Evolutionary conservation across 2,888 invertebrate genomes (phyloP), one percentile per base, ranked within the genome.

Genomic region (Platycheirus albimanus): DNA sequence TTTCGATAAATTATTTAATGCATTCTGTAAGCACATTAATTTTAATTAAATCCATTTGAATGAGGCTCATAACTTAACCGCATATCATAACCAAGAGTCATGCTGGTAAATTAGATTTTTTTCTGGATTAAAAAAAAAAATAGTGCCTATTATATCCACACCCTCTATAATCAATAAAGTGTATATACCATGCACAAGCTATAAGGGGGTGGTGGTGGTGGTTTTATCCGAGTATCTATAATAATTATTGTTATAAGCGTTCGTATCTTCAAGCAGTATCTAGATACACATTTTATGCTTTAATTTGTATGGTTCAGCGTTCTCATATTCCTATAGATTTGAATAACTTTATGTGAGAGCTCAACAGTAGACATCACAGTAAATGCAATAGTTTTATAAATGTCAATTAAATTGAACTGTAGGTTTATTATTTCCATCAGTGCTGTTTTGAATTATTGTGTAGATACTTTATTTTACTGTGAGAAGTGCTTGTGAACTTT

Each of bases 401-500:
- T 76, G 80, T 80, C 79, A 80, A 80, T 80, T 80, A 58, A 80
- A 75, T 80, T 80, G 79, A 80, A 75, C 79, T 69, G 75, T 54
- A 43, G 63, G 63, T 75, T 24, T 70, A 66, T 76, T 61, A 33
- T 70, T 54, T 30, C 17, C 17, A 11, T 61, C n/a, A n/a, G n/a
- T 78, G 61, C 36, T 56, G 41, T 51, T 66, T 30, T 45, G 10
- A 19, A 47, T 61, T 58, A 33, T 58, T 15, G 24, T 58, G 10
- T 56, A 3, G 38, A 43, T 45, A 15, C 17, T 52, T 63, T 43
- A 15, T 47, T n/a, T 33, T 58, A 15, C 43, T 69, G 41, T 58
- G 58, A 41, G 61, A 45, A 61, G 30, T 28, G 30, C 30, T 24
- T 10, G 11, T 33, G 7, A 33, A 2, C 3, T 6, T 2, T 33